Evolutionary conservation across 2,797 vertebrate species (phyloP).

Genomic region (Pangasius macronema): DNA sequence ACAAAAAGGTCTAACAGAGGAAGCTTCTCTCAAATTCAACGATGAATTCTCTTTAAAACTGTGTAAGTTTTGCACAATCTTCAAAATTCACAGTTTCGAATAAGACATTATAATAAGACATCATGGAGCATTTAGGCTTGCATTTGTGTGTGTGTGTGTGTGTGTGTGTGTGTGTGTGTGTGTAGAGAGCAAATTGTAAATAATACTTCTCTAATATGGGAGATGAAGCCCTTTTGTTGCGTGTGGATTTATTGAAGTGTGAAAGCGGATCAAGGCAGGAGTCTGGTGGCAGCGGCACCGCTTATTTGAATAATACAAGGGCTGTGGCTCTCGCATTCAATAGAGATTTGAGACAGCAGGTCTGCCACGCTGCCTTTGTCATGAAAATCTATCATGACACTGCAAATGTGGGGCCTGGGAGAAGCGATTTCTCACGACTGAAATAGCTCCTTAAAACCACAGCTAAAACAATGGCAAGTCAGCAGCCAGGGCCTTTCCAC

Average conservation of each 20-base stretch:
- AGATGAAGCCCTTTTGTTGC: constrained; percentile 27
- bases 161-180: constrained; percentile 1
- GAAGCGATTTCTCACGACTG: constrained; percentile 61
- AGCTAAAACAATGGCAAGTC: constrained; percentile 57
- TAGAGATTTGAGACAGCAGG: constrained; percentile 52
- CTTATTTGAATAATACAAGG: constrained; percentile 32
- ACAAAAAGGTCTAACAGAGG: not conserved
- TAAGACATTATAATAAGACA: constrained; percentile 15
- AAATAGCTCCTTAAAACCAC: constrained; percentile 54
- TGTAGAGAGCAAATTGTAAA: not conserved
- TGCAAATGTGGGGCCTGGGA: constrained; percentile 56
- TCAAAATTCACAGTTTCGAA: not conserved
- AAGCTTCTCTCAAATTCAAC: constrained; percentile 1
- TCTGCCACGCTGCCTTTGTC: constrained; percentile 58
- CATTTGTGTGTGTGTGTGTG: not conserved
- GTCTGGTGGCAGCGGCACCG: constrained; percentile 26
- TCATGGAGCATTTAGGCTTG: not conserved
- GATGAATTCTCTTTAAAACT: constrained; percentile 22
- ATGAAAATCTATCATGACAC: constrained; percentile 64
- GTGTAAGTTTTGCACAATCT: not conserved
- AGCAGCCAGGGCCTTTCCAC: constrained; percentile 27
- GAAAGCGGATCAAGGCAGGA: constrained; percentile 51
- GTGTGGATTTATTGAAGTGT: constrained; percentile 46
- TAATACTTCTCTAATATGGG: not conserved
- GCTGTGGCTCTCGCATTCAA: constrained; percentile 24